Evolutionary conservation across 2,797 vertebrate species (phyloP).

Genomic region (Phrynocephalus forsythii): DNA sequence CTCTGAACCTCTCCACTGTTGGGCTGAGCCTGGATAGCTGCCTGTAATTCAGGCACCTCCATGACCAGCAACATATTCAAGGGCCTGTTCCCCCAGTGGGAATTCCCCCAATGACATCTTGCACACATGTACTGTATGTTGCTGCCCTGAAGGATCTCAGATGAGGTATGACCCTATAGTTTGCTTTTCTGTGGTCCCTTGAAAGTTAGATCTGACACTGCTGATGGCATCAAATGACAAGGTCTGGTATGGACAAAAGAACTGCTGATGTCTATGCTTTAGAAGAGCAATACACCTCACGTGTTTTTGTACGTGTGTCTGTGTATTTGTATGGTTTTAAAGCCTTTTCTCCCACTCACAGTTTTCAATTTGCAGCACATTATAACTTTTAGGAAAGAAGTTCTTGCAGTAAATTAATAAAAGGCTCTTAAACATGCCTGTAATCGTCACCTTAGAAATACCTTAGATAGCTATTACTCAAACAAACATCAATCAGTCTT

Average conservation of each 20-base stretch:
- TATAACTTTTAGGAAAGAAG: conserved; percentile 7
- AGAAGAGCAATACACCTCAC: too few species aligned
- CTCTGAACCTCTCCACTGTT: neutral
- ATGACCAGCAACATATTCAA: neutral
- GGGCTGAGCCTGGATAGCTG: neutral
- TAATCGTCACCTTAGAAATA: conserved; percentile 9
- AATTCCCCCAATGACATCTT: neutral
- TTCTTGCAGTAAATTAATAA: conserved; percentile 26
- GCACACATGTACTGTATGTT: neutral
- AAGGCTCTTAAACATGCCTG: conserved; percentile 5
- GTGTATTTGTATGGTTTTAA: neutral
- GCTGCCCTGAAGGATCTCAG: neutral
- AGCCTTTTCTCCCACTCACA: too few species aligned
- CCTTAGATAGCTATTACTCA: conserved; percentile 31
- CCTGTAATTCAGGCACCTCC: neutral
- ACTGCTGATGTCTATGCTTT: neutral
- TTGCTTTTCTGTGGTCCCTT: neutral
- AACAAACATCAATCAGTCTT: conserved; percentile 25
- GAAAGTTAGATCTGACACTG: neutral
- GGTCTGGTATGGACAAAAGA: neutral
- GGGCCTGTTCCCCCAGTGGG: neutral
- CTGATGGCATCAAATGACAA: neutral
- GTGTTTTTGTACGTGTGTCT: neutral
- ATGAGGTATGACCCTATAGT: too few species aligned
- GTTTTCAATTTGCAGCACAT: neutral